phyloP scores from a whole-genome alignment of 2,113 vertebrate genomes.

The Gymnorhina tibicen region DNA sequence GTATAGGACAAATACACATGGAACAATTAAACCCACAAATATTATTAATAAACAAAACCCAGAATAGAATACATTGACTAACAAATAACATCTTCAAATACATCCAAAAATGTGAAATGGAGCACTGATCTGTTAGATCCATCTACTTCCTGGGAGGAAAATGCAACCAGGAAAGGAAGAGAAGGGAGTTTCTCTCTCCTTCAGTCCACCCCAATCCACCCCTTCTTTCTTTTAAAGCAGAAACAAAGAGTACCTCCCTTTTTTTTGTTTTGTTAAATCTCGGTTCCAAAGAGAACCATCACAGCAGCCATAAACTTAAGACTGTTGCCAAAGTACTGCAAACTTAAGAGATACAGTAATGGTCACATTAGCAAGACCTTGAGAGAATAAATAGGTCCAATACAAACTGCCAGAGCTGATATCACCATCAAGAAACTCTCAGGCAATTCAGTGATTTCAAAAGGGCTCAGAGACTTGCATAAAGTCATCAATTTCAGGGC shows the following conservation, averaged over 20 bases:
- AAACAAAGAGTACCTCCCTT: neutral
- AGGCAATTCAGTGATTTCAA: neutral
- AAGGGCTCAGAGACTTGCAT: neutral
- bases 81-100: constrained; percentile 36
- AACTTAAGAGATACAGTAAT: neutral
- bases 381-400: neutral
- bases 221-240: constrained; percentile 16
- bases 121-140: constrained; percentile 23
- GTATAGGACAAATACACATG: neutral
- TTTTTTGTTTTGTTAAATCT: neutral
- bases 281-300: neutral
- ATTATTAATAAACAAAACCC: constrained; percentile 4
- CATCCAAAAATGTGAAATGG: constrained; percentile 17
- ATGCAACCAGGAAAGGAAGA: neutral
- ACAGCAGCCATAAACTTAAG: constrained; percentile 2
- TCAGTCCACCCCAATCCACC: neutral
- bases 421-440: neutral
- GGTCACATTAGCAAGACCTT: neutral
- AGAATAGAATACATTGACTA: neutral
- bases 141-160: neutral
- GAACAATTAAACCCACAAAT: constrained; percentile 23
- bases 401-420: neutral
- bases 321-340: neutral
- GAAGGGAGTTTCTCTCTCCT: neutral
- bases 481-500: neutral